Evolutionary conservation across 2,888 invertebrate species (phyloP).

Genomic region (Hirtodrosophila alboralis): DNA sequence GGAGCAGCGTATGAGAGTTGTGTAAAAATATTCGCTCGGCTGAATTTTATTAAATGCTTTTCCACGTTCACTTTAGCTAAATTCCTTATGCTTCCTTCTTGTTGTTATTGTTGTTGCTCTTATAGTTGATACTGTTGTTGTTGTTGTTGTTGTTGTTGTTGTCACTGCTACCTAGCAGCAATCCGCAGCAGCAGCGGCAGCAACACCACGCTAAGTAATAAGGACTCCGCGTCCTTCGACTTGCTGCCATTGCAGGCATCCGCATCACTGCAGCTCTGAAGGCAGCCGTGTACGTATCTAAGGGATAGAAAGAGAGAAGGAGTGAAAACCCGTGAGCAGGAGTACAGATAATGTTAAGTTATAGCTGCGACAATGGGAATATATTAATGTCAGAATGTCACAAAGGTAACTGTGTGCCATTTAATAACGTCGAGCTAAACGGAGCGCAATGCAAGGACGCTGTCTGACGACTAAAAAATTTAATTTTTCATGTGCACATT

Average conservation of each 20-base stretch:
- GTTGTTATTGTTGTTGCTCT: slow-evolving; percentile 15
- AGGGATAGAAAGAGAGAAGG: slow-evolving; percentile 1
- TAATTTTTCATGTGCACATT: slow-evolving; percentile 8
- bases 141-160: slow-evolving; percentile 32
- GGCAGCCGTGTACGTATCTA: slow-evolving; percentile 95
- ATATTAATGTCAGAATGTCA: slow-evolving; percentile 41
- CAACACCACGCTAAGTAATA: slow-evolving; percentile 50
- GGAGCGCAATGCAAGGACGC: background rate
- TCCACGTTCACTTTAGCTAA: slow-evolving; percentile 50
- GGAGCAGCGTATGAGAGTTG: slow-evolving; percentile 30
- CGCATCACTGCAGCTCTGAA: slow-evolving; percentile 96
- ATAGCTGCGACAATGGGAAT: slow-evolving; percentile 40
- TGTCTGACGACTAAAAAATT: slow-evolving; percentile 2
- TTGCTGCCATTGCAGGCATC: slow-evolving; percentile 91
- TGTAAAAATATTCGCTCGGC: slow-evolving; percentile 55
- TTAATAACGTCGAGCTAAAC: slow-evolving; percentile 16
- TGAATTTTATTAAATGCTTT: slow-evolving; percentile 67
- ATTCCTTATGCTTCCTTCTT: slow-evolving; percentile 30
- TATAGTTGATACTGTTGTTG: slow-evolving; percentile 7
- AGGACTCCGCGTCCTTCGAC: slow-evolving; percentile 37
- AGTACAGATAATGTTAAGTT: slow-evolving; percentile 48
- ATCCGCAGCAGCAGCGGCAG: slow-evolving; percentile 46
- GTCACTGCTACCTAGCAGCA: slow-evolving; percentile 61
- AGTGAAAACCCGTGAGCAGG: background rate
- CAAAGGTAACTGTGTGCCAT: slow-evolving; percentile 29